Conservation (phyloP, 1,140 invertebrate species). For the Octopus sinensis region DNA sequence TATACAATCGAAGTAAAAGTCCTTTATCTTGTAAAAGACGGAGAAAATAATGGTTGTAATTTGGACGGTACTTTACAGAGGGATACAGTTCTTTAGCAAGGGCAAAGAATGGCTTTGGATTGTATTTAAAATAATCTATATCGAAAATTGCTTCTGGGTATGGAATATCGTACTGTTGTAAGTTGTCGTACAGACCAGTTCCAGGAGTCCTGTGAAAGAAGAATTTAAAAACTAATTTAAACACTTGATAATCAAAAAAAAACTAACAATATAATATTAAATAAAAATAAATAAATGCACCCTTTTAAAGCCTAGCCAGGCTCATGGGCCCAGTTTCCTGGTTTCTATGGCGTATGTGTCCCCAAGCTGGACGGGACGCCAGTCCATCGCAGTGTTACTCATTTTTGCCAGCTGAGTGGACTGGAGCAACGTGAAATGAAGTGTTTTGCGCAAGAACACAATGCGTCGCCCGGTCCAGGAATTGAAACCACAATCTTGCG, state of each 20-base stretch:
- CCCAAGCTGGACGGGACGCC: too few relatives aligned
- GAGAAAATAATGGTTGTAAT: conserved; percentile 57
- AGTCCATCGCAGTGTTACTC: too few relatives aligned
- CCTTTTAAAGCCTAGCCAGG: too few relatives aligned
- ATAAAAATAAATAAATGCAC: too few relatives aligned
- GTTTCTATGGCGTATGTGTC: too few relatives aligned
- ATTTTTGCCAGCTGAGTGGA: too few relatives aligned
- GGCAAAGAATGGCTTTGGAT: conserved; percentile 58
- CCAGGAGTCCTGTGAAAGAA: conserved; percentile 76
- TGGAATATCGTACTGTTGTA: conserved; percentile 86
- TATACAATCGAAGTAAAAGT: conserved; percentile 56
- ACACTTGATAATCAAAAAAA: neutral
- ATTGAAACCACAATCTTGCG: too few relatives aligned
- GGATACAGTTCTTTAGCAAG: conserved; percentile 59
- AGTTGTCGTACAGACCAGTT: conserved; percentile 87
- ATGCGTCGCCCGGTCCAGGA: too few relatives aligned
- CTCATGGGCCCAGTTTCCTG: too few relatives aligned
- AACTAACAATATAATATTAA: neutral
- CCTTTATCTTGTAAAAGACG: conserved; percentile 53
- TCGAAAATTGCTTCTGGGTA: conserved; percentile 96
- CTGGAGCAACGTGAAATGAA: too few relatives aligned
- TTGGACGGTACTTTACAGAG: conserved; percentile 55
- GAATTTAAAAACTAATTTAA: neutral
- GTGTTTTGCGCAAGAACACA: too few relatives aligned
- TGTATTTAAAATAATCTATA: conserved; percentile 61